Evolutionary conservation across 2,113 vertebrate species (phyloP), one percentile per base, ranked within the genome.

Genomic region (Mystacornis crossleyi): DNA sequence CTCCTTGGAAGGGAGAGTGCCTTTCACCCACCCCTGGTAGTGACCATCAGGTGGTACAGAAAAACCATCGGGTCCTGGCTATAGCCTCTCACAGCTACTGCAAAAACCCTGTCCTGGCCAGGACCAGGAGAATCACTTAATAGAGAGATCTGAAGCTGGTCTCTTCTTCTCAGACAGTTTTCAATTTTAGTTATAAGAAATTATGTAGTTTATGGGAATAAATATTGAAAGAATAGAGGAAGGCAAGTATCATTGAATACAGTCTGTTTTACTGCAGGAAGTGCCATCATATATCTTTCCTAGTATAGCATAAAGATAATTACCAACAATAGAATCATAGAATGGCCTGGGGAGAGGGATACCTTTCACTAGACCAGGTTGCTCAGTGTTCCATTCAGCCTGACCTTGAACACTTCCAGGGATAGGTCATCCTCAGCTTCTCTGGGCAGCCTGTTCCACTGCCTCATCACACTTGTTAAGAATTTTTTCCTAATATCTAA

Each of bases 11-110:
- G 20, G 7, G 16, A 57, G 16, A 50, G 25, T 16, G 8, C 5
- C 17, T 62, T 72, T 62, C 26, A 57, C 3, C 4, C 12, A 47
- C 15, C 14, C 23, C 6, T 0, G 0, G 7, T 14, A 58, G 14
- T 31, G 31, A 50, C 25, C 1, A 0, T 42, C 17, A 50, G 13
- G 16, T 19, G 15, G 15, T 29, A 47, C 29, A 57, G 18, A 75
- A 50, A 34, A 58, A 26, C 7, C 20, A 50, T 21, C 2, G 6
- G 12, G 19, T 50, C 17, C 53, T 50, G 36, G 31, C 14, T 36
- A 34, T 9, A 67, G 4, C 17, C 5, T 50, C 43, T 43, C 8
- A 10, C 0, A 3, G 20, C 8, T 36, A 17, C 25, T 42, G 31
- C 8, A 75, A 42, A 85, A 75, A 14, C 34, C 25, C 31, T 25